Percentiles rank a stretch among this genome's conserved stretches.
Conservation (phyloP, 1,140 invertebrate species). For the Drosophila watanabei region DNA sequence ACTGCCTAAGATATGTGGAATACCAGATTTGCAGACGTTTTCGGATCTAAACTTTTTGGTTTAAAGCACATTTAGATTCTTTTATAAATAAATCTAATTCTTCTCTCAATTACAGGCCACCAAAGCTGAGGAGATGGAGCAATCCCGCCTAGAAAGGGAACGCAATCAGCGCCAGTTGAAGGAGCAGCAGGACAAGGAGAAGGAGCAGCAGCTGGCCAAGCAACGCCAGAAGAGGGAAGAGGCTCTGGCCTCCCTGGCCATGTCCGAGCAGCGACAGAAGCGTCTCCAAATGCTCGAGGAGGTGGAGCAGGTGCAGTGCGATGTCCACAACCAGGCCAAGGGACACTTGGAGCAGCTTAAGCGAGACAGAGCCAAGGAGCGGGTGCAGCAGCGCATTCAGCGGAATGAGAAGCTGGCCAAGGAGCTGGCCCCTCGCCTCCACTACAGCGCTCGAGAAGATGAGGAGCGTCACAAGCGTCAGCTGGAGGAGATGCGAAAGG, state of each 20-base stretch:
- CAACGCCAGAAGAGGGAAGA: conserved; percentile 52
- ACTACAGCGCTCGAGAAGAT: conserved; percentile 68
- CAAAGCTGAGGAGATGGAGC: conserved; percentile 39
- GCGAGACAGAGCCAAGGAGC: conserved; percentile 38
- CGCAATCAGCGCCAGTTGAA: conserved; percentile 44
- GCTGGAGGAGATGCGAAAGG: conserved; percentile 66
- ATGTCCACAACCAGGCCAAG: conserved; percentile 71
- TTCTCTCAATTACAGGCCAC: not conserved
- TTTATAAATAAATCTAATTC: not conserved
- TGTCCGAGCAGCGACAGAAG: conserved; percentile 63
- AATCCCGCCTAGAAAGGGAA: conserved; percentile 38
- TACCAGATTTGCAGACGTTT: not conserved
- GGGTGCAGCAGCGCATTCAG: conserved; percentile 47
- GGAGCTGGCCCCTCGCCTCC: conserved; percentile 58
- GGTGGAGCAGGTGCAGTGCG: conserved; percentile 67
- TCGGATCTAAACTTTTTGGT: not conserved
- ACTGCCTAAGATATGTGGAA: not conserved
- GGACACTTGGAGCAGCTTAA: conserved; percentile 60
- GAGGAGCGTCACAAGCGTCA: conserved; percentile 50
- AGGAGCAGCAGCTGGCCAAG: conserved; percentile 33
- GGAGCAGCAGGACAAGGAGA: conserved; percentile 60
- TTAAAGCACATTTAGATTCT: not conserved
- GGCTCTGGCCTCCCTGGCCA: conserved; percentile 72
- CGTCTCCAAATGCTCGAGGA: conserved; percentile 65
- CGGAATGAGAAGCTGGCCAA: conserved; percentile 57